phyloP scores from a whole-genome alignment of 1,140 invertebrate genomes.

The Caenorhabditis tropicalis region DNA sequence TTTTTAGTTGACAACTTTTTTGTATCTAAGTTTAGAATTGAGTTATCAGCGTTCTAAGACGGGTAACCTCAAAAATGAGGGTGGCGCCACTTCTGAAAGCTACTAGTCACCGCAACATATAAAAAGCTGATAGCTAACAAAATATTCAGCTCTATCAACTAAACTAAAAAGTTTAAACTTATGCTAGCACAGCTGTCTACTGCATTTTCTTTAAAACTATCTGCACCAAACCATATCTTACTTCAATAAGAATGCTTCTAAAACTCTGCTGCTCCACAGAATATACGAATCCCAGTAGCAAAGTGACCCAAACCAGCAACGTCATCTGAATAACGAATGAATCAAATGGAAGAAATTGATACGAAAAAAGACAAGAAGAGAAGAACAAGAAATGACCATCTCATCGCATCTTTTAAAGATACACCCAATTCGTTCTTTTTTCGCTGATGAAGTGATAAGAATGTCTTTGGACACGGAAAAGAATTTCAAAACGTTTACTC shows the following conservation, averaged over 20 bases:
- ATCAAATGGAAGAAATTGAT: not conserved
- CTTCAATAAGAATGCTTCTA: conserved; percentile 36
- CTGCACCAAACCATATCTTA: too few relatives aligned
- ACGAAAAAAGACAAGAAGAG: not conserved
- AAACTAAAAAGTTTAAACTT: too few relatives aligned
- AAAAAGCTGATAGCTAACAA: too few relatives aligned
- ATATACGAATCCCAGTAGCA: not conserved
- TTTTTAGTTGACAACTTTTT: too few relatives aligned
- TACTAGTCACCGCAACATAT: too few relatives aligned
- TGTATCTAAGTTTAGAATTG: too few relatives aligned
- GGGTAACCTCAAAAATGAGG: too few relatives aligned
- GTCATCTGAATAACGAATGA: conserved; percentile 9
- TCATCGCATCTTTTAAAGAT: conserved; percentile 26
- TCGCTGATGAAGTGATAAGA: not conserved
- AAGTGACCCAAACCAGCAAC: not conserved
- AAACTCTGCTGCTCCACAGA: not conserved
- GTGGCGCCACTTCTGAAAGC: too few relatives aligned
- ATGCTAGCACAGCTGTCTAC: too few relatives aligned
- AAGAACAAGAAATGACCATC: not conserved
- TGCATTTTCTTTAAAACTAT: too few relatives aligned
- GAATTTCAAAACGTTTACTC: not conserved
- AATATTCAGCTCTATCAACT: too few relatives aligned
- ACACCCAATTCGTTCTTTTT: not conserved
- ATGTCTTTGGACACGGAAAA: not conserved
- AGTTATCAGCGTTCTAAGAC: too few relatives aligned